These are phyloP conservation scores for Agapornis canus DNA, from an alignment of 2,797 vertebrate genomes.

Conservation along the genomic window DNA sequence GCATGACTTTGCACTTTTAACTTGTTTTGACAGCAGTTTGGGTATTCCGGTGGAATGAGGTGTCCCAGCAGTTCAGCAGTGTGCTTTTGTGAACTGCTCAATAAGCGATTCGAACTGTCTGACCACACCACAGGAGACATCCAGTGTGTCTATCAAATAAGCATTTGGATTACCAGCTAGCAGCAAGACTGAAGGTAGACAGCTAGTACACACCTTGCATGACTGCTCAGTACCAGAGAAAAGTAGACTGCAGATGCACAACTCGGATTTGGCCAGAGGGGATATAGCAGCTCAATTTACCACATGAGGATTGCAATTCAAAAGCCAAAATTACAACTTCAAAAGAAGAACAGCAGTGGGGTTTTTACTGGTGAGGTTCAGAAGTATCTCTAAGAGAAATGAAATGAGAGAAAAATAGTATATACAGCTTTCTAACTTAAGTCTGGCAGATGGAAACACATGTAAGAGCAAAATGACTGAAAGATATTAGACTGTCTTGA, in stretches of 20 bases:
- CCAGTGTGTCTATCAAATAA: neutral
- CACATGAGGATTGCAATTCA: neutral
- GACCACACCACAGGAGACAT: neutral
- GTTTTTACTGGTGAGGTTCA: fast-evolving
- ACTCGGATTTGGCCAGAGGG: neutral
- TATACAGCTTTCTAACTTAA: neutral
- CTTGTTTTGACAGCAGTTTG: neutral
- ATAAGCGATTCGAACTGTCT: neutral
- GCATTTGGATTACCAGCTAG: neutral
- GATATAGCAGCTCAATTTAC: neutral
- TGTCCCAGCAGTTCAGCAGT: neutral
- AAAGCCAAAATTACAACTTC: slow-evolving; percentile 23
- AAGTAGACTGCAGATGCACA: neutral
- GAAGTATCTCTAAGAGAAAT: neutral
- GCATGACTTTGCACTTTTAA: neutral
- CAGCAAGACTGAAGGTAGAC: neutral
- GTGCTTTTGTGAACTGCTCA: neutral
- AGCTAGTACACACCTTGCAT: neutral
- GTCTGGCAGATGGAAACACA: neutral
- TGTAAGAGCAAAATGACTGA: neutral
- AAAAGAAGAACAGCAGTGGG: neutral
- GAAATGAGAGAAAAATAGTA: neutral
- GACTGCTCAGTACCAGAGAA: neutral
- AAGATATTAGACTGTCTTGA: neutral
- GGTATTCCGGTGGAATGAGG: neutral